Conservation (phyloP, 2,797 vertebrate species). For the Sebastes trivittatus region DNA sequence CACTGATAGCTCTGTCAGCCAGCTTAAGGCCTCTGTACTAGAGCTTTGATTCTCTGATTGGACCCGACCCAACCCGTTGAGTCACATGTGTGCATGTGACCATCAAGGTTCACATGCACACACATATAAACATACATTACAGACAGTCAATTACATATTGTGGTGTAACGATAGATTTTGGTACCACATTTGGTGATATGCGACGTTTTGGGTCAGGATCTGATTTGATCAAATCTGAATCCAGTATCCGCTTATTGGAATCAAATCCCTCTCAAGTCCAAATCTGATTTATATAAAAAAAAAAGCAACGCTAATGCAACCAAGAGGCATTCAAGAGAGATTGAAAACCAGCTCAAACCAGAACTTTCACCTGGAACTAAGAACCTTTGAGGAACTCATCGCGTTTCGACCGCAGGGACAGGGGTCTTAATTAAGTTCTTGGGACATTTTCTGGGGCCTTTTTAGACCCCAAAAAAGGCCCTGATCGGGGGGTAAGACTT, state of each 20-base stretch:
- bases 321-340: neutral
- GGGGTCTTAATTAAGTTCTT: too few species aligned
- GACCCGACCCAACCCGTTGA: too few species aligned
- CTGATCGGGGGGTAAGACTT: too few species aligned
- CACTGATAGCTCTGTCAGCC: constrained; percentile 32
- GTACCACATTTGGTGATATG: neutral
- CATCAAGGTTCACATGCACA: neutral
- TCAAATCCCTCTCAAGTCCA: neutral
- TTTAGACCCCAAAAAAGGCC: too few species aligned
- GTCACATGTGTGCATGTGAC: neutral
- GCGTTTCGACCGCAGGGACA: too few species aligned
- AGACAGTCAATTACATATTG: neutral
- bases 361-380: too few species aligned
- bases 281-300: neutral
- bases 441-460: too few species aligned
- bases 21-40: neutral
- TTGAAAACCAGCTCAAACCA: neutral
- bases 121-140: neutral
- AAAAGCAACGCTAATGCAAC: neutral
- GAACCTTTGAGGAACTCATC: too few species aligned
- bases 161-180: neutral
- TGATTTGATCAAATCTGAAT: neutral
- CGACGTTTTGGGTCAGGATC: neutral
- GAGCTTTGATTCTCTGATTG: neutral
- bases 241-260: neutral